These are phyloP conservation scores for Anastatus disparis DNA, from an alignment of 1,140 invertebrate species.

Conservation along the genomic window DNA sequence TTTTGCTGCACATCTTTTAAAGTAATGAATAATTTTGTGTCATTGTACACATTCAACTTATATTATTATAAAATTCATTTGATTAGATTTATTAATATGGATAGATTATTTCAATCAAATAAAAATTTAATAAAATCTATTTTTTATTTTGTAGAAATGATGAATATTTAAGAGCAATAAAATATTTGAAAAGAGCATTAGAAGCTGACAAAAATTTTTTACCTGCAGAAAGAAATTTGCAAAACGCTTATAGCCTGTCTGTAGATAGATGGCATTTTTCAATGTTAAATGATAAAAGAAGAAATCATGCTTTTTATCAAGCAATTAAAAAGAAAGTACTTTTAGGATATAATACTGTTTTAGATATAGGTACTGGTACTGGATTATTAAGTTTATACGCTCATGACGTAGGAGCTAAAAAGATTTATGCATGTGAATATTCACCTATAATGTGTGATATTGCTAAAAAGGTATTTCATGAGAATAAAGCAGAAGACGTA, in stretches of 20 bases:
- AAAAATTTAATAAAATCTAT: slow-evolving; percentile 16
- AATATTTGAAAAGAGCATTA: slow-evolving; percentile 51
- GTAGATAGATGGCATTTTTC: slow-evolving; percentile 84
- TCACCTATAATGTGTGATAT: slow-evolving; percentile 73
- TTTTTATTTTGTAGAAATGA: slow-evolving; percentile 48
- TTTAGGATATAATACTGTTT: slow-evolving; percentile 68
- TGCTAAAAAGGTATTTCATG: slow-evolving; percentile 68
- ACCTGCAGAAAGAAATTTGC: slow-evolving; percentile 55
- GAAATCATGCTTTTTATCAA: slow-evolving; percentile 74
- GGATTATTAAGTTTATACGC: slow-evolving; percentile 77
- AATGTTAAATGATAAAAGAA: slow-evolving; percentile 80
- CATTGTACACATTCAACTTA: slow-evolving; percentile 2
- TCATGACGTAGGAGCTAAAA: slow-evolving; percentile 66
- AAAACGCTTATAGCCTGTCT: slow-evolving; percentile 58
- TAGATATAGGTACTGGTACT: slow-evolving; percentile 82
- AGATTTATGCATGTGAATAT: slow-evolving; percentile 75
- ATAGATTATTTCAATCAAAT: too few relatives aligned
- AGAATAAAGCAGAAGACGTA: slow-evolving; percentile 62
- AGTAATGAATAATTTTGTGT: slow-evolving; percentile 41
- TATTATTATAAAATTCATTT: slow-evolving; percentile 26
- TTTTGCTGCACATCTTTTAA: slow-evolving; percentile 56
- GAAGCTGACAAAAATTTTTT: slow-evolving; percentile 50
- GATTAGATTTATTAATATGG: too few relatives aligned
- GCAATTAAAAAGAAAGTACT: slow-evolving; percentile 72
- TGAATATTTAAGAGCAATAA: slow-evolving; percentile 50